Percentiles rank a stretch among this genome's conserved stretches.
Conservation (phyloP, 2,113 vertebrate genomes). For the Dicrurus megarhynchus region DNA sequence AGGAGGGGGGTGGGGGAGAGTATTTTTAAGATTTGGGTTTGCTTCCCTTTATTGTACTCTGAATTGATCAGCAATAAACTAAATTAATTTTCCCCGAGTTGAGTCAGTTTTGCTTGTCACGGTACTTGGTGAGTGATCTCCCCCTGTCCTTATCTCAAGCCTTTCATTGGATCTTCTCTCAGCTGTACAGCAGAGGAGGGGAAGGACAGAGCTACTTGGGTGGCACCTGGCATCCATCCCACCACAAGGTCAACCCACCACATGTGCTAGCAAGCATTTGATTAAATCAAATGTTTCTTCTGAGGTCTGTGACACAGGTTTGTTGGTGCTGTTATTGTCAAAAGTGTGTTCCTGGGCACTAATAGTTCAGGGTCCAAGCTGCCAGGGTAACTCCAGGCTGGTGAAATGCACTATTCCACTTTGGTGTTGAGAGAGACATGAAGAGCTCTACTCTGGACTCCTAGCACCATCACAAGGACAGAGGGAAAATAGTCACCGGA, state of each 20-base stretch:
- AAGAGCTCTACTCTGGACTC: neutral
- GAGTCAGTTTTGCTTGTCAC: neutral
- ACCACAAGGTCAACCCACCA: neutral
- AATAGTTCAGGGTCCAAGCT: neutral
- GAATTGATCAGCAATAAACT: neutral
- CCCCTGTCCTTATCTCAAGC: neutral
- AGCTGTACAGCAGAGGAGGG: neutral
- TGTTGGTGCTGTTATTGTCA: fast-evolving
- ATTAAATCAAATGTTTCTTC: neutral
- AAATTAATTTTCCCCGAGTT: neutral
- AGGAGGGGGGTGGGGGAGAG: fast-evolving
- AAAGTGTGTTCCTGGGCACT: neutral
- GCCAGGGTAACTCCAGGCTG: fast-evolving
- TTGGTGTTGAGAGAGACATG: fast-evolving
- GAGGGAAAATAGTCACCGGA: neutral
- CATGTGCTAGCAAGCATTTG: neutral
- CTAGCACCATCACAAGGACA: neutral
- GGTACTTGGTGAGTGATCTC: neutral
- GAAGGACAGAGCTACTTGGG: neutral
- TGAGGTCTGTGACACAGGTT: neutral
- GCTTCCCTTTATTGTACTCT: neutral
- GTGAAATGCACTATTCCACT: neutral
- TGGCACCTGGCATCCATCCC: neutral
- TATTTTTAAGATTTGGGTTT: neutral
- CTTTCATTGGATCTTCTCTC: neutral